These are phyloP conservation scores for Varanus salvator DNA, from an alignment of 2,113 vertebrate genomes.

Conservation along the genomic window DNA sequence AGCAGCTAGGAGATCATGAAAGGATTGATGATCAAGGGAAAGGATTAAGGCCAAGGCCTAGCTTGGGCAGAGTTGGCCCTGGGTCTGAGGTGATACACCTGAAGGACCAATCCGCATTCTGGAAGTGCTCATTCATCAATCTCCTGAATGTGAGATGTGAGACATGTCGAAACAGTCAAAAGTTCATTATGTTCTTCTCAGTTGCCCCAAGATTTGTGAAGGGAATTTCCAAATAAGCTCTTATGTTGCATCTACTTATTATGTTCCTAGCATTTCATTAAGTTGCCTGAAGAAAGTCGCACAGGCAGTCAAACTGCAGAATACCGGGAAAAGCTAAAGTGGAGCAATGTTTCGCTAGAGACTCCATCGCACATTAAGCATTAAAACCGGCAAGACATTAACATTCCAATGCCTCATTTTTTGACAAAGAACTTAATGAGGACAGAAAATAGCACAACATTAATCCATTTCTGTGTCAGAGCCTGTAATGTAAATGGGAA, in stretches of 20 bases:
- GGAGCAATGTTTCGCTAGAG: background rate
- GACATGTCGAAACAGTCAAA: background rate
- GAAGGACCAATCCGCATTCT: no score
- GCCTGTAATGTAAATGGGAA: conserved; percentile 48
- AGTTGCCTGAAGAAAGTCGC: background rate
- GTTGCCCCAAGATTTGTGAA: no score
- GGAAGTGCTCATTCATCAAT: background rate
- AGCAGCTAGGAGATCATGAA: no score
- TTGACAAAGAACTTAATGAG: conserved; percentile 60
- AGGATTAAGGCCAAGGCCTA: no score
- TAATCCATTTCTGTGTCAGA: conserved; percentile 57
- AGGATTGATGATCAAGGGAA: no score
- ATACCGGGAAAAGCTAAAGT: conserved; percentile 16
- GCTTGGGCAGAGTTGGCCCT: no score
- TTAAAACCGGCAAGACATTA: conserved; percentile 50
- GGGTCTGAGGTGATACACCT: no score
- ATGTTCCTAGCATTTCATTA: background rate
- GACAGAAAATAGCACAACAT: conserved; percentile 58
- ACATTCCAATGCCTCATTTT: conserved; percentile 51
- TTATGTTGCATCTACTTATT: background rate
- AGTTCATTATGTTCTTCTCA: no score
- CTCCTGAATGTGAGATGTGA: background rate
- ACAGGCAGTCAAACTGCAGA: background rate
- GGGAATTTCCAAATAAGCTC: background rate
- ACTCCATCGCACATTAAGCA: background rate